Evolutionary conservation across 2,797 vertebrate species (phyloP).

Genomic region (Stomatorhinus walkeri): DNA sequence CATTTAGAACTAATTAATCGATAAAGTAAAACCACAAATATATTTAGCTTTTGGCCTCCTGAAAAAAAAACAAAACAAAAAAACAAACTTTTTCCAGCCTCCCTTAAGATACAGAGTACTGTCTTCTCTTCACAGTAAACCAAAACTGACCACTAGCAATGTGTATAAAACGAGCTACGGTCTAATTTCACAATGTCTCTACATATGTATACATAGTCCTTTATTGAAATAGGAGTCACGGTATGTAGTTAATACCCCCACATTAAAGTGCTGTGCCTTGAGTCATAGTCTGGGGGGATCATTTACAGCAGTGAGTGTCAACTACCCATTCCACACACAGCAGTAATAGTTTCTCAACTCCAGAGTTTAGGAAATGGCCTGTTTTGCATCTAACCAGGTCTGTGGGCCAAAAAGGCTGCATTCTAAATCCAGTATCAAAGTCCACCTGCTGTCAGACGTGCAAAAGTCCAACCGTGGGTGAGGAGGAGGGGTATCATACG

Average conservation of each 20-base stretch:
- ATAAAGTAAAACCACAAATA: constrained; percentile 7
- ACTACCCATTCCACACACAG: constrained; percentile 34
- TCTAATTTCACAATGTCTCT: constrained; percentile 1
- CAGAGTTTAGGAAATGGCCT: constrained; percentile 68
- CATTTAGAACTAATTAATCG: constrained; percentile 24
- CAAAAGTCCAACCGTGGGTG: constrained; percentile 44
- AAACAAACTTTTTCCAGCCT: background rate
- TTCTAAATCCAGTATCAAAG: constrained; percentile 34
- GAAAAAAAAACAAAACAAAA: background rate
- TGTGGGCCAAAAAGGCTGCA: constrained; percentile 26
- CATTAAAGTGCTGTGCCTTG: constrained; percentile 57
- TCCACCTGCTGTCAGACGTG: constrained; percentile 51
- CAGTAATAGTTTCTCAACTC: constrained; percentile 60
- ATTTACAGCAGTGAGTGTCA: constrained; percentile 19
- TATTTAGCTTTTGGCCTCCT: background rate
- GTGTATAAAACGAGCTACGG: constrained; percentile 12
- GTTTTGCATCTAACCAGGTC: constrained; percentile 67
- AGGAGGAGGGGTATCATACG: too few relatives aligned
- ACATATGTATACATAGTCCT: constrained; percentile 1
- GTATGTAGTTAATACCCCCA: constrained; percentile 34
- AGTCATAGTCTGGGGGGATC: constrained; percentile 30
- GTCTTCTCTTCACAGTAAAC: background rate
- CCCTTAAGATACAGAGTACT: background rate
- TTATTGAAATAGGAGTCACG: background rate
- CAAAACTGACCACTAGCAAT: constrained; percentile 8